Base-by-base conservation (phyloP, 2,797 vertebrate species). In the Chloroceryle inda region DNA sequence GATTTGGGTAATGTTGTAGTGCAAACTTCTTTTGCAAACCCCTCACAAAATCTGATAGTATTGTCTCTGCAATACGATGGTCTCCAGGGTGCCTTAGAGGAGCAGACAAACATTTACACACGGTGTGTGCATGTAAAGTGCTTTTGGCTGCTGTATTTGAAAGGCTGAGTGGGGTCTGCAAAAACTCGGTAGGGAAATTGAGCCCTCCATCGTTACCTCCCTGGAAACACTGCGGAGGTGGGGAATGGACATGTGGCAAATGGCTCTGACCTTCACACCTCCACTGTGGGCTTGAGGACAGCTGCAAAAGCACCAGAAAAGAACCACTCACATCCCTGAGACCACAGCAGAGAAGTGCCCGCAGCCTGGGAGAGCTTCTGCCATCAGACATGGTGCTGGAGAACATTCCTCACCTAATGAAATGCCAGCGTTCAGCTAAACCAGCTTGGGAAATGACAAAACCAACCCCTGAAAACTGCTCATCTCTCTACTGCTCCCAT, bases 171-270 rank as follows among this genome's bases (percentile, higher is more conserved):
- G 37, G 50, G 71, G 71, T 73, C 84, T 83, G 74, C 55, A 69
- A 72, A 66, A 81, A 23, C n/a, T 68, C 72, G 2, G 29, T 17
- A 19, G 47, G 66, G 55, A 76, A 59, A 49, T 63, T 68, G 67
- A 82, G 37, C 76, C 23, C 31, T 11, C 21, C 9, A 0, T 45
- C 0, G 0, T 8, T 19, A 8, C 27, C 8, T 38, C 44, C 63
- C 56, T 29, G 50, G 66, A 38, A 64, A 64, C 2, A 14, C 40
- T 11, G 38, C 53, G n/a, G 58, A 24, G 69, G 18, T 50, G 42
- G 24, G 52, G 66, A 40, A 49, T 0, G 63, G 16, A 26, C 0
- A 0, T 2, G 56, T 19, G 76, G 85, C 11, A 33, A 50, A 20
- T 0, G 27, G 42, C 35, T 90, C 61, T 26, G 50, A 62, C 8